phyloP scores from a whole-genome alignment of 2,888 invertebrate genomes.

The Drosophila testacea region DNA sequence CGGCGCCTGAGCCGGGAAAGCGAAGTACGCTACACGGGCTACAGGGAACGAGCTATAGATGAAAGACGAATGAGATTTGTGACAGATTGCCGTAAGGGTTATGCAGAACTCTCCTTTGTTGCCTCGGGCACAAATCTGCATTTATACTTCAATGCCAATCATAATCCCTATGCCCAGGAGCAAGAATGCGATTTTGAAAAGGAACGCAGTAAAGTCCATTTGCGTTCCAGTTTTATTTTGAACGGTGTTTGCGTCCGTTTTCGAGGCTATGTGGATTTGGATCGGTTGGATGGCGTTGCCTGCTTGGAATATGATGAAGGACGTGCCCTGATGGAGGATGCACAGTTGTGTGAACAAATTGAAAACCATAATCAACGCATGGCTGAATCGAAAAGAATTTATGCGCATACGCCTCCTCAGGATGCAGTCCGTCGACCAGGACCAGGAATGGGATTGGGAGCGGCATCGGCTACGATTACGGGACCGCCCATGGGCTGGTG shows the following conservation, averaged over 20 bases:
- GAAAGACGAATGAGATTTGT: constrained; percentile 96
- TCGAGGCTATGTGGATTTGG: constrained; percentile 96
- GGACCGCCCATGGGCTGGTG: constrained; percentile 64
- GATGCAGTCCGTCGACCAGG: constrained; percentile 45
- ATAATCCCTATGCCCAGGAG: constrained; percentile 87
- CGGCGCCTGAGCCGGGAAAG: constrained; percentile 96
- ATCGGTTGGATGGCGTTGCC: constrained; percentile 95
- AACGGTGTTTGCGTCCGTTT: constrained; percentile 98
- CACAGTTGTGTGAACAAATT: constrained; percentile 87
- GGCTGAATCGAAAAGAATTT: constrained; percentile 61
- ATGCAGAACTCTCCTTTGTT: constrained; percentile 96
- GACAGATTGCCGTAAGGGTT: constrained; percentile 96
- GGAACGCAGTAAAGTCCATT: constrained; percentile 96
- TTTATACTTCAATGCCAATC: constrained; percentile 90
- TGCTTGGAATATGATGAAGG: constrained; percentile 96
- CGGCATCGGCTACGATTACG: constrained; percentile 16
- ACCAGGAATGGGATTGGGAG: background rate
- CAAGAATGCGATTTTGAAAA: constrained; percentile 96
- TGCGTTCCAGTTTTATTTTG: constrained; percentile 96
- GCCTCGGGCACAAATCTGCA: constrained; percentile 97
- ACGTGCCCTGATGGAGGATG: constrained; percentile 94
- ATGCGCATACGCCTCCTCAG: constrained; percentile 64
- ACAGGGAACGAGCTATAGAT: constrained; percentile 94
- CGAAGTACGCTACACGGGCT: constrained; percentile 98
- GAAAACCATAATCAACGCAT: constrained; percentile 59